phyloP scores from a whole-genome alignment of 2,888 invertebrate species.

The Ephialtes manifestator region DNA sequence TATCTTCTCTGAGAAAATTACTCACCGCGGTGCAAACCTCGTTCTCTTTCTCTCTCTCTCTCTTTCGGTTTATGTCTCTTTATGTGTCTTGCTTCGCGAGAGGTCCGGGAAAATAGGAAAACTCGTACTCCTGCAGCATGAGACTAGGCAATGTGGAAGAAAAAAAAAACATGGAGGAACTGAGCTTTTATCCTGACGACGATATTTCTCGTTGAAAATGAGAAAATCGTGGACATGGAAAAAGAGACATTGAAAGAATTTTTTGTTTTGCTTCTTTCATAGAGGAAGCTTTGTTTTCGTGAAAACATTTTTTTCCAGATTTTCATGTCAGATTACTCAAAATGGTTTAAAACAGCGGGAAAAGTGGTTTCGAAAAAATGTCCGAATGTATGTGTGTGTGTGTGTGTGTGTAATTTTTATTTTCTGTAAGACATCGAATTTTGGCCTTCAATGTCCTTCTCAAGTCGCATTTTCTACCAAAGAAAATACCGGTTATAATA shows the following conservation, averaged over 20 bases:
- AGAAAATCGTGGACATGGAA: neutral
- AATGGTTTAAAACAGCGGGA: no score
- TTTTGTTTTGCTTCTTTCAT: no score
- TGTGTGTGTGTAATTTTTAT: no score
- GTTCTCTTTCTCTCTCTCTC: neutral
- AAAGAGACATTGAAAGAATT: neutral
- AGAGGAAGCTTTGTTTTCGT: no score
- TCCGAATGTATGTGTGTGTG: no score
- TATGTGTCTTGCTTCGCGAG: neutral
- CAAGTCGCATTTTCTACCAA: no score
- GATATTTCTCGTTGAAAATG: neutral
- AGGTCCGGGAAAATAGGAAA: conserved; percentile 72
- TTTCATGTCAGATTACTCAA: no score
- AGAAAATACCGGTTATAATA: no score
- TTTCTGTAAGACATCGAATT: no score
- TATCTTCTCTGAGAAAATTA: conserved; percentile 80
- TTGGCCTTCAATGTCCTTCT: no score
- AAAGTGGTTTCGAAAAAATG: no score
- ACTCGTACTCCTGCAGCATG: conserved; percentile 55
- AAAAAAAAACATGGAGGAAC: conserved; percentile 2
- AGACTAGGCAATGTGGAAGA: conserved; percentile 8
- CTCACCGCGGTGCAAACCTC: conserved; percentile 69
- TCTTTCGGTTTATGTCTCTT: neutral
- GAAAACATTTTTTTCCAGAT: no score
- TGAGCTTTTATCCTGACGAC: conserved; percentile 4